Evolutionary conservation across 2,888 invertebrate species (phyloP), one percentile per base, ranked within the genome.

Genomic region (Pachydiplax longipennis): DNA sequence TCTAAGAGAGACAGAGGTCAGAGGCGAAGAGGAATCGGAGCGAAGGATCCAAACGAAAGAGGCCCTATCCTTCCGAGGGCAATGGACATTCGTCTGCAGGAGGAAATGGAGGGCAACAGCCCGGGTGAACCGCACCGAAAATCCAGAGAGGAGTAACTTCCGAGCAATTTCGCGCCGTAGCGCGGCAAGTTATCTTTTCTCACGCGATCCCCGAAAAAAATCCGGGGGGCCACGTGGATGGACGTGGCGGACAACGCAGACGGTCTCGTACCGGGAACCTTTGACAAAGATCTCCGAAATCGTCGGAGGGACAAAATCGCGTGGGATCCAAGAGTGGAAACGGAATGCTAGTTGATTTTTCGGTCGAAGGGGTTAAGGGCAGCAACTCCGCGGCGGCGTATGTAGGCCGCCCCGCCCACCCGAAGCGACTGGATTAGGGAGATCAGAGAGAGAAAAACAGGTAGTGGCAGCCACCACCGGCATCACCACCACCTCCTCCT

Each of bases 371-470:
- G 81, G 81, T 81, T 81, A 81, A 81, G 81, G 81, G 81, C 81
- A 44, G 37, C 81, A 22, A 81, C 40, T 81, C 81, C 37, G 40
- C 40, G 37, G 37, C 37, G 44, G 81, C 37, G 37, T 73, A 81
- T 81, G 48, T 48, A 83, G 83, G 83, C 83, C 83, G 48, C 82
- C 82, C 48, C 83, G 83, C 83, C 83, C 83, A 83, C 83, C 48
- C 58, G 83, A 58, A 35, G 83, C 83, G 82, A 48, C 48, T n/a
- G 48, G 44, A 82, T 44, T 48, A 82, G 82, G 44, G 53, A 48
- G 82, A 48, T 53, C 48, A 31, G 53, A 44, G 81, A 40, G 18
- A 81, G 48, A 48, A 35, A 81, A 48, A 73, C 73, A 73, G 73
- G 73, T 73, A 82, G 82, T 48, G 82, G n/a, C 25, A 44, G 82